These are phyloP conservation scores for Podarcis raffonei DNA, from an alignment of 2,113 vertebrate genomes.

Conservation along the genomic window DNA sequence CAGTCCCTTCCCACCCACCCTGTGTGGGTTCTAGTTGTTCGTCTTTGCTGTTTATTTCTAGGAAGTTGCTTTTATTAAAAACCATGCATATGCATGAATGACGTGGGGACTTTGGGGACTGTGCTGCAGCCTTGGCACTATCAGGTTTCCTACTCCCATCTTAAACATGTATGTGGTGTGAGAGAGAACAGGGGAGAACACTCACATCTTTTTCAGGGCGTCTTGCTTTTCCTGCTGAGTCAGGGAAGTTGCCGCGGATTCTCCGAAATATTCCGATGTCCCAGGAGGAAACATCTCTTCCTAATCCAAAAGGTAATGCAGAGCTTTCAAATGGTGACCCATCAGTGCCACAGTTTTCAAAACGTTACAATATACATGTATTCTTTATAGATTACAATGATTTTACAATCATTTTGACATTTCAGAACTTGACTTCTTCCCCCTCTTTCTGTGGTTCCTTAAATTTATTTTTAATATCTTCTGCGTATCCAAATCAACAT, in stretches of 20 bases:
- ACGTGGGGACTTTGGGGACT: too few species aligned
- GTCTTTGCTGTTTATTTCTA: background rate
- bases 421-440: too few species aligned
- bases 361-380: constrained; percentile 59
- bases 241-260: constrained; percentile 50
- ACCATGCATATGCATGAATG: background rate
- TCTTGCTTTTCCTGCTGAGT: constrained; percentile 65
- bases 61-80: background rate
- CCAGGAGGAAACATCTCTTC: constrained; percentile 67
- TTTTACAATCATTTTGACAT: too few species aligned
- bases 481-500: too few species aligned
- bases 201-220: constrained; percentile 76
- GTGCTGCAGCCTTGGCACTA: background rate
- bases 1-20: too few species aligned
- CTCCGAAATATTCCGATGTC: constrained; percentile 87
- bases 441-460: too few species aligned
- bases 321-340: constrained; percentile 62
- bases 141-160: background rate
- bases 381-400: constrained; percentile 18
- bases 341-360: constrained; percentile 33
- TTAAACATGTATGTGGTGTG: background rate
- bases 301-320: constrained; percentile 74
- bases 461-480: too few species aligned
- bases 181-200: constrained; percentile 11
- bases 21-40: background rate